phyloP scores from a whole-genome alignment of 1,140 invertebrate species.

The Neuroterus valhalla region DNA sequence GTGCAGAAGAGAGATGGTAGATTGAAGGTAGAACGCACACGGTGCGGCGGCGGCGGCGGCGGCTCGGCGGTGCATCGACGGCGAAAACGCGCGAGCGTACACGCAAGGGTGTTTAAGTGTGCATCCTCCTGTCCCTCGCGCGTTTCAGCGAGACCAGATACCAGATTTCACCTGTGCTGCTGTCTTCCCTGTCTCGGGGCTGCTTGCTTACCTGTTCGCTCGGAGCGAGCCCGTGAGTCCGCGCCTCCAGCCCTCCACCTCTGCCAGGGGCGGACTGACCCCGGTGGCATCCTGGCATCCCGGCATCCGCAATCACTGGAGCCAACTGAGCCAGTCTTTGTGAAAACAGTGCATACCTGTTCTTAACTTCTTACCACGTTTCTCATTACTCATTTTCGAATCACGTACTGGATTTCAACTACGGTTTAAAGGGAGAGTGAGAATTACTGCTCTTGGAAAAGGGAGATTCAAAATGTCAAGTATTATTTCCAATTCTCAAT shows the following conservation, averaged over 20 bases:
- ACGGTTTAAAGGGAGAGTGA: not conserved
- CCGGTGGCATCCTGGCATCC: not conserved
- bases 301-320: not conserved
- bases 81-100: conserved; percentile 50
- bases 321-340: not conserved
- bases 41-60: no score
- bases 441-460: not conserved
- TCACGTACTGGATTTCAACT: conserved; percentile 12
- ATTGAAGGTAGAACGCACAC: no score
- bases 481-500: no score
- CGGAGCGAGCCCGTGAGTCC: conserved; percentile 47
- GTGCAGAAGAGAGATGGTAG: no score
- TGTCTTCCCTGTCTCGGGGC: conserved; percentile 58
- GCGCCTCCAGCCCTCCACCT: conserved; percentile 41
- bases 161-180: conserved; percentile 71
- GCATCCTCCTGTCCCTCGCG: conserved; percentile 57
- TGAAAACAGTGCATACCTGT: conserved; percentile 12
- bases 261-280: conserved; percentile 7
- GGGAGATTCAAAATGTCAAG: no score
- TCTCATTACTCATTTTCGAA: conserved; percentile 8
- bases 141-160: conserved; percentile 58
- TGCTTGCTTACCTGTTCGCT: conserved; percentile 60
- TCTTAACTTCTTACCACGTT: conserved; percentile 2
- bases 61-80: no score
- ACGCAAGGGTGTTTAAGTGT: conserved; percentile 71